These are phyloP conservation scores for Styela plicata DNA, from an alignment of 23 tunicate species.

Conservation along the genomic window DNA sequence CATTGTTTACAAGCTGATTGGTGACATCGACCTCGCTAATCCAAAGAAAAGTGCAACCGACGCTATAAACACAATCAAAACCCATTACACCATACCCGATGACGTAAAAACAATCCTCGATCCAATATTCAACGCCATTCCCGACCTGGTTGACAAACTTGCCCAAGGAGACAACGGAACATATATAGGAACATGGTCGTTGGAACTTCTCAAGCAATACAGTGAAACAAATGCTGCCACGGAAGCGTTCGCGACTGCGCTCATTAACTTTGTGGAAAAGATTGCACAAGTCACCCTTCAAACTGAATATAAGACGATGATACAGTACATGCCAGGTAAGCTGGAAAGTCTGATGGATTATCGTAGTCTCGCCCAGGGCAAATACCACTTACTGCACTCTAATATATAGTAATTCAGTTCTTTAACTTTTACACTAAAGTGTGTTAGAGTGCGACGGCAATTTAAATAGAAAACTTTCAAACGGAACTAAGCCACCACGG, in stretches of 20 bases:
- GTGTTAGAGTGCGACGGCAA: too few relatives aligned
- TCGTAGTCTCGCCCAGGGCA: too few relatives aligned
- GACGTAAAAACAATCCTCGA: background rate
- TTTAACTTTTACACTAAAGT: too few relatives aligned
- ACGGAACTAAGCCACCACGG: too few relatives aligned
- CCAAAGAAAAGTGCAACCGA: slow-evolving; percentile 1
- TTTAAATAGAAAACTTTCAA: too few relatives aligned
- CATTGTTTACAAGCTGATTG: background rate
- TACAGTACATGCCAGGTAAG: slow-evolving; percentile 17
- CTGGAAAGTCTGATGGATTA: too few relatives aligned
- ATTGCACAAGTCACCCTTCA: background rate
- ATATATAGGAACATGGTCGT: slow-evolving; percentile 5
- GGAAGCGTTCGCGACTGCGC: slow-evolving; percentile 10
- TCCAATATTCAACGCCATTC: slow-evolving; percentile 12
- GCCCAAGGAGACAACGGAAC: background rate
- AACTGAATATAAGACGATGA: slow-evolving; percentile 8
- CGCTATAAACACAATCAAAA: slow-evolving; percentile 1
- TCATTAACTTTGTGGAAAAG: background rate
- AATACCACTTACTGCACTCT: too few relatives aligned
- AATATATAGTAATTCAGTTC: too few relatives aligned
- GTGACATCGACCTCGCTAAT: slow-evolving; percentile 18
- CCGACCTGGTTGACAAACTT: background rate
- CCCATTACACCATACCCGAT: slow-evolving; percentile 14
- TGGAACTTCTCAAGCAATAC: slow-evolving; percentile 4
- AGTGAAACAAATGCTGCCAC: slow-evolving; percentile 22